Evolutionary conservation across 2,797 vertebrate genomes (phyloP).

Genomic region (Fundulus diaphanus): DNA sequence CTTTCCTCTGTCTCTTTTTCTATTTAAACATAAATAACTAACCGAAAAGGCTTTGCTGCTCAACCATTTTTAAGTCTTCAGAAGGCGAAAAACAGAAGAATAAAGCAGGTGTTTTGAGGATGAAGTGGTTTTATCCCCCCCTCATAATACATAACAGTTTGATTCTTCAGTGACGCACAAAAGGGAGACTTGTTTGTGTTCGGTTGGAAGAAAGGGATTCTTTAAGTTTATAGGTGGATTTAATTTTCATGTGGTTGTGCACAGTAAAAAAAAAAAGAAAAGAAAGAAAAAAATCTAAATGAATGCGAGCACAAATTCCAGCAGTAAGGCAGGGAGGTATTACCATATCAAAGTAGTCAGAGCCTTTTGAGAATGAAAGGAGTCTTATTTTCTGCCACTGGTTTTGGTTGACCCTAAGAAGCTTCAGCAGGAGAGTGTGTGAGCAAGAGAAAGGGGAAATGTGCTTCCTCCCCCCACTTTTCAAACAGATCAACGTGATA

Average conservation of each 20-base stretch:
- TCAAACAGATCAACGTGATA: constrained; percentile 52
- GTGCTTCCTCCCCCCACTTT: constrained; percentile 75
- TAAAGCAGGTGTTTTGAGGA: constrained; percentile 24
- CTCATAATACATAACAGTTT: constrained; percentile 33
- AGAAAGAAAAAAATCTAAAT: constrained; percentile 88
- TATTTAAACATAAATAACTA: background rate
- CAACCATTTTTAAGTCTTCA: background rate
- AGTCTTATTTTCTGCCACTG: constrained; percentile 87
- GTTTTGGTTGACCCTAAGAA: constrained; percentile 86
- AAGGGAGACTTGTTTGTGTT: constrained; percentile 30
- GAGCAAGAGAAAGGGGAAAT: constrained; percentile 83
- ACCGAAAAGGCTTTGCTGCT: constrained; percentile 4
- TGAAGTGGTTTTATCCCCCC: constrained; percentile 30
- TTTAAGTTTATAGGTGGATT: constrained; percentile 77
- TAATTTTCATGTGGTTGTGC: constrained; percentile 85
- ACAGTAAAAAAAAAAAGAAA: constrained; percentile 61
- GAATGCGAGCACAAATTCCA: constrained; percentile 93
- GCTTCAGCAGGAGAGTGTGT: constrained; percentile 77
- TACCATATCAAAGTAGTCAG: constrained; percentile 96
- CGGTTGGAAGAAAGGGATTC: constrained; percentile 61
- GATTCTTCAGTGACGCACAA: constrained; percentile 37
- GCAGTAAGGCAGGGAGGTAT: constrained; percentile 89
- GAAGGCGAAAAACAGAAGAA: constrained; percentile 24
- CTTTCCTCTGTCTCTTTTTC: background rate
- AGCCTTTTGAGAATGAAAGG: constrained; percentile 87